Conservation (phyloP, 2,113 vertebrate genomes). For the Sprattus sprattus region DNA sequence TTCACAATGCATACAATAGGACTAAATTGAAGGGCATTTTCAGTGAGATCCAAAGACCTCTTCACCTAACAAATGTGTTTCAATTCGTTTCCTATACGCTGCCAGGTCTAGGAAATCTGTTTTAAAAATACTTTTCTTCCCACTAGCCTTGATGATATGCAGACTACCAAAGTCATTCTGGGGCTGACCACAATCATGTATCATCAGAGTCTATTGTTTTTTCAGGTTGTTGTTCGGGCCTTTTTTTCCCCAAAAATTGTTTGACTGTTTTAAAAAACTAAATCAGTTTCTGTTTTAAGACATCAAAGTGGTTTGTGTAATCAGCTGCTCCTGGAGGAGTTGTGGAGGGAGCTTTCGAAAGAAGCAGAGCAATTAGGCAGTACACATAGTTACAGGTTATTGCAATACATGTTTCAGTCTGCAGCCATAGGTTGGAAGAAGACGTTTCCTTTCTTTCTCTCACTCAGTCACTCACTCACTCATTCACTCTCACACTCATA, state of each 20-base stretch:
- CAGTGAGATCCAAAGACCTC: not conserved
- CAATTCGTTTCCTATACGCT: not conserved
- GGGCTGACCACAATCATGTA: conserved; percentile 34
- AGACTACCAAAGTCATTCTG: not conserved
- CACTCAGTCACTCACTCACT: not conserved
- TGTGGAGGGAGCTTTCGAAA: conserved; percentile 24
- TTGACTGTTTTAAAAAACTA: conserved; percentile 3
- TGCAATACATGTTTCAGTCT: conserved; percentile 37
- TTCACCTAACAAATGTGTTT: not conserved
- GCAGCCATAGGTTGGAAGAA: not conserved
- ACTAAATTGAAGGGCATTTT: conserved; percentile 3
- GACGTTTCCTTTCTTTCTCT: not conserved
- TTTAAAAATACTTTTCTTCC: not conserved
- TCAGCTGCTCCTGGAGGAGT: conserved; percentile 28
- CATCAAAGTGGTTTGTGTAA: conserved; percentile 40
- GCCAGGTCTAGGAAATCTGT: conserved; percentile 11
- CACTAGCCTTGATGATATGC: not conserved
- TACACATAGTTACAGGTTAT: conserved; percentile 41
- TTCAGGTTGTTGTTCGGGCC: conserved; percentile 36
- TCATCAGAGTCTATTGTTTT: conserved; percentile 43
- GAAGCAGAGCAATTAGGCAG: conserved; percentile 14
- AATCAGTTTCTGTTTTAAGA: conserved; percentile 35
- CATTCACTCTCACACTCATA: too few relatives aligned
- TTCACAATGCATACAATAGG: not conserved
- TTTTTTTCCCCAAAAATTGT: conserved; percentile 34